Evolutionary conservation across 2,113 vertebrate species (phyloP), one percentile per base, ranked within the genome.

Genomic region (Tragelaphus imberbis): DNA sequence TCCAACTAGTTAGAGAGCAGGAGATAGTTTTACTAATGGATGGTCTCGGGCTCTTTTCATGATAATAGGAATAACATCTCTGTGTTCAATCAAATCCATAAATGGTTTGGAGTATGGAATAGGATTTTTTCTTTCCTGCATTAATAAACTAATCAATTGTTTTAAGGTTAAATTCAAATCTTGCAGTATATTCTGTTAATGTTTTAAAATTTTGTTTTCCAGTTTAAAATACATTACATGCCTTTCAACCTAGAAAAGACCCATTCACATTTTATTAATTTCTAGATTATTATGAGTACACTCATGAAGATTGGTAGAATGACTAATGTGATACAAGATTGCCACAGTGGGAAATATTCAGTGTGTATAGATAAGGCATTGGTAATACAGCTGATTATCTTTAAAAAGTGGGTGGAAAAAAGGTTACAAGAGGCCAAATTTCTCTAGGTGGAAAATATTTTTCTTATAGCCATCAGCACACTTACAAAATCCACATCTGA

Each of bases 361-460:
- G 77, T 53, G 16, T 61, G 2, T 7, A 91, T 47, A 89, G 49
- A 97, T 55, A 23, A 81, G 0, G 55, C 7, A 10, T 44, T 95
- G 91, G 79, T 89, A 93, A 44, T 85, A 44, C 28, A 91, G 28
- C 53, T 68, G 40, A 97, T 96, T 97, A 40, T 36, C 14, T 84
- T 61, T 65, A 27, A 81, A 56, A 91, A 55, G 36, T 61, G n/a
- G 12, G 33, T n/a, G 93, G 58, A 97, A 55, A 77, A 98, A 97
- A 91, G 75, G 80, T 97, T 97, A 98, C 93, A 68, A 23, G 98
- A 98, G 91, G 84, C 79, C 92, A 94, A 88, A 86, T 98, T 97
- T 97, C 90, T 91, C 97, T 91, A 97, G 77, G 80, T 77, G 79
- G 79, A 97, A 97, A 98, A 40, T 51, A 40, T 96, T 98, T 98